A percentile compares a stretch with the other conserved stretches of the same genome.
phyloP scores from a whole-genome alignment of 2,797 vertebrate species.

The Anguilla anguilla region DNA sequence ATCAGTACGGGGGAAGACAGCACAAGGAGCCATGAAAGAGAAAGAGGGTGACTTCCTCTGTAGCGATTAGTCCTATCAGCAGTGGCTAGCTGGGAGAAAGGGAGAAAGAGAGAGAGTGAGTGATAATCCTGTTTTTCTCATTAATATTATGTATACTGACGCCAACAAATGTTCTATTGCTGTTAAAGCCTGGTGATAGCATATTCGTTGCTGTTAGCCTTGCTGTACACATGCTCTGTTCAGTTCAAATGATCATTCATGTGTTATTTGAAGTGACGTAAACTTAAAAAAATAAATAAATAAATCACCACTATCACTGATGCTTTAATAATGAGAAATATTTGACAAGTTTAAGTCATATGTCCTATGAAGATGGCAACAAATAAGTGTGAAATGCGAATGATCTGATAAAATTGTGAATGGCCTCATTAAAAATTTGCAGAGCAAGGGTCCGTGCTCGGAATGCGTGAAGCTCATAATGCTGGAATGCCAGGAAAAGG shows the following conservation, averaged over 20 bases:
- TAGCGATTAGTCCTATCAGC: constrained; percentile 39
- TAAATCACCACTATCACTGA: background rate
- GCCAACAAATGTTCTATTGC: background rate
- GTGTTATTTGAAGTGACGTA: background rate
- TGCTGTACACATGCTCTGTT: background rate
- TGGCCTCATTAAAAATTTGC: background rate
- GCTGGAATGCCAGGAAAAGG: background rate
- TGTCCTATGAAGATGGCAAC: background rate
- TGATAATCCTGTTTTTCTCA: constrained; percentile 5
- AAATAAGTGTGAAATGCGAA: background rate
- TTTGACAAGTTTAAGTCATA: background rate
- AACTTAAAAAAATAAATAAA: background rate
- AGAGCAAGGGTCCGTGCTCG: background rate
- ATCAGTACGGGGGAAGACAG: constrained; percentile 33
- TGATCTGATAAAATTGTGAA: background rate
- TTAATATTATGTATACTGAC: background rate
- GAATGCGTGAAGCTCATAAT: background rate
- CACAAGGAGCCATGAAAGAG: constrained; percentile 20
- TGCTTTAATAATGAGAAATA: background rate
- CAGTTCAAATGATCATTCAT: background rate
- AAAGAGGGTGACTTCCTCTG: constrained; percentile 6
- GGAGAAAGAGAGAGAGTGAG: background rate
- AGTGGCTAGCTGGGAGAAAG: background rate
- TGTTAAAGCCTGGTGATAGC: background rate
- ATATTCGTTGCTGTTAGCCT: background rate